Conservation (phyloP, 2,797 vertebrate genomes). For the Cryptoblepharus egeriae region DNA sequence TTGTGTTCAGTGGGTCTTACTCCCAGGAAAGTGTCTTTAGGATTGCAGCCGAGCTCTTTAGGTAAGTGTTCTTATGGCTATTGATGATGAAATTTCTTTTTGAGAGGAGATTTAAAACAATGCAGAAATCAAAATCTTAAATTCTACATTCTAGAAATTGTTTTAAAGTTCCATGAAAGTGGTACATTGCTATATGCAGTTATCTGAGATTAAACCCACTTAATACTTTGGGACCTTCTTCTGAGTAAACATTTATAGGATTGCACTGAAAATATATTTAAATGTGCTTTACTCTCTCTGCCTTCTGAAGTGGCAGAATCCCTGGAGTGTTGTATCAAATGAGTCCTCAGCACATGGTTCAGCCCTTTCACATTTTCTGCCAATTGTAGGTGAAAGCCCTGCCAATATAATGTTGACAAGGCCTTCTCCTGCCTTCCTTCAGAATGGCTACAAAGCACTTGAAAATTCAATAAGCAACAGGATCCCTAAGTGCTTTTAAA, state of each 20-base stretch:
- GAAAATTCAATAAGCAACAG: slow-evolving; percentile 67
- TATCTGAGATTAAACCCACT: too few species aligned
- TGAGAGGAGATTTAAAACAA: background rate
- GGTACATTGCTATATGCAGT: too few species aligned
- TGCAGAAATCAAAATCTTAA: background rate
- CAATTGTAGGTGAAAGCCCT: background rate
- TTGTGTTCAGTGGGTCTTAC: too few species aligned
- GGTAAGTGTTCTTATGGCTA: background rate
- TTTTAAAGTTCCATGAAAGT: too few species aligned
- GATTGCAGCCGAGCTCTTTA: too few species aligned
- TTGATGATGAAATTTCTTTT: background rate
- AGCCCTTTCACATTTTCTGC: background rate
- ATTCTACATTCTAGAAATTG: background rate
- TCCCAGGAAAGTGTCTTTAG: too few species aligned
- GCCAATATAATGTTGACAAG: slow-evolving; percentile 59
- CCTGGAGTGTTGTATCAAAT: background rate
- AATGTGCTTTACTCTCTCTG: background rate
- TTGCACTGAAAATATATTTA: background rate
- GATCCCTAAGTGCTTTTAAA: slow-evolving; percentile 71
- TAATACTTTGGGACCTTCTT: too few species aligned
- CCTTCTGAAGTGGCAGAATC: background rate
- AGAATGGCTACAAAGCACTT: slow-evolving; percentile 61
- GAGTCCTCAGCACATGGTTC: background rate
- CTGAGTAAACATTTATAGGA: too few species aligned
- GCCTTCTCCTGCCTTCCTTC: slow-evolving; percentile 59